Evolutionary conservation across 2,888 invertebrate species (phyloP), one percentile per base, ranked within the genome.

Genomic region (Germaria angustata): DNA sequence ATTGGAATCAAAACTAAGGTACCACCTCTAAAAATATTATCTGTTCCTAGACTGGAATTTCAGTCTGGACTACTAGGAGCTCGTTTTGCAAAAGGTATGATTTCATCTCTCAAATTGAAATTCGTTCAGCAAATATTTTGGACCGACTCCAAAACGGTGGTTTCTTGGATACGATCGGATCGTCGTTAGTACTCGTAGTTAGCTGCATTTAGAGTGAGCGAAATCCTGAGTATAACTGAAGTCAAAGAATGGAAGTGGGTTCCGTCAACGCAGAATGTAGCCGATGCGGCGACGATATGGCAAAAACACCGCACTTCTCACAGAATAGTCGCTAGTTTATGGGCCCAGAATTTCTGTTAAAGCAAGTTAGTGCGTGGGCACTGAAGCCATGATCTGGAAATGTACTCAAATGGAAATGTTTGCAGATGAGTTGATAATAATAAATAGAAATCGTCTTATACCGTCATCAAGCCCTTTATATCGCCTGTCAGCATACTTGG

Each of bases 401-500:
- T n/a, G n/a, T n/a, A n/a, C n/a, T n/a, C n/a, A n/a, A n/a, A n/a
- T n/a, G n/a, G n/a, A n/a, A n/a, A n/a, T n/a, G n/a, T n/a, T n/a
- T n/a, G n/a, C n/a, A n/a, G 20, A 32, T 7, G 46, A 65, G 32
- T 13, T 49, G 7, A 28, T 7, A 20, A 6, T 15, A 3, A 8
- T 66, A 3, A 13, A 1, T 22, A 34, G n/a, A 49, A 51, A 51
- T 22, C 36, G 49, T 2, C 7, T 7, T 5, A 8, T 65, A 65
- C 32, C 46, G 3, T 46, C 49, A 4, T 55, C 69, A 13, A 80
- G 78, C 15, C 2, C 39, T 5, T 15, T 79, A 9, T 17, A 24
- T 20, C 65, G 77, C 49, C 39, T 76, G 2, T 76, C 66, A 20
- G 68, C 77, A 2, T 72, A 59, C 7, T 17, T 83, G 36, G 73